Evolutionary conservation across 1,140 invertebrate species (phyloP).

Genomic region (Hypsibius dujardini): DNA sequence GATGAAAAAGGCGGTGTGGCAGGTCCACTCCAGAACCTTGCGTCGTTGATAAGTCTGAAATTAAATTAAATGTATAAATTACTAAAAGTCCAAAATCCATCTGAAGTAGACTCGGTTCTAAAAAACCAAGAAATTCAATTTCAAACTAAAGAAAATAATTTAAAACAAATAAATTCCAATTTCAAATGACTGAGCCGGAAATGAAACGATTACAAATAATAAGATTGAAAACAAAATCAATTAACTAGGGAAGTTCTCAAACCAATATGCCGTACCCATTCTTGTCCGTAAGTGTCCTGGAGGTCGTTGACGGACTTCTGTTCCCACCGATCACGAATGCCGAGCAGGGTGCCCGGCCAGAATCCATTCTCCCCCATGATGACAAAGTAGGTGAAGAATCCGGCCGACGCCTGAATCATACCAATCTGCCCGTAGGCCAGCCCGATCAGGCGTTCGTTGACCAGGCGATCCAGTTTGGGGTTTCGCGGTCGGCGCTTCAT

Average conservation of each 20-base stretch:
- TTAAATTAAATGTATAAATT: constrained; percentile 13
- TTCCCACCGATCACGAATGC: constrained; percentile 84
- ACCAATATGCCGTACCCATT: constrained; percentile 59
- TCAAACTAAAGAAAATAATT: no score
- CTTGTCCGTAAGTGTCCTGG: constrained; percentile 87
- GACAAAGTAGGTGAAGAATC: constrained; percentile 97
- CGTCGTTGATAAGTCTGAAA: constrained; percentile 77
- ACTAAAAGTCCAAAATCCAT: background rate
- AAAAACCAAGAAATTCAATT: no score
- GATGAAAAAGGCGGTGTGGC: constrained; percentile 95
- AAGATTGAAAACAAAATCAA: constrained; percentile 12
- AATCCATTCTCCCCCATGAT: constrained; percentile 98
- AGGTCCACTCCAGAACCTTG: constrained; percentile 86
- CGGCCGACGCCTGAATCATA: constrained; percentile 96
- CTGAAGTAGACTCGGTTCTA: no score
- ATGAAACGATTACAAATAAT: constrained; percentile 18
- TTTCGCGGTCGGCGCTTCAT: constrained; percentile 87
- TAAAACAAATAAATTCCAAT: constrained; percentile 19
- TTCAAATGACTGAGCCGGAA: background rate
- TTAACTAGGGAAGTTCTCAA: background rate
- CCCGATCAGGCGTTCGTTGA: constrained; percentile 57
- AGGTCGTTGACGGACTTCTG: constrained; percentile 87
- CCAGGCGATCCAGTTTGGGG: constrained; percentile 79
- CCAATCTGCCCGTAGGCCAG: constrained; percentile 77
- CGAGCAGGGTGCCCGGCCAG: constrained; percentile 61